Base-by-base conservation (phyloP, 1,140 invertebrate species). In the Musca vetustissima region DNA sequence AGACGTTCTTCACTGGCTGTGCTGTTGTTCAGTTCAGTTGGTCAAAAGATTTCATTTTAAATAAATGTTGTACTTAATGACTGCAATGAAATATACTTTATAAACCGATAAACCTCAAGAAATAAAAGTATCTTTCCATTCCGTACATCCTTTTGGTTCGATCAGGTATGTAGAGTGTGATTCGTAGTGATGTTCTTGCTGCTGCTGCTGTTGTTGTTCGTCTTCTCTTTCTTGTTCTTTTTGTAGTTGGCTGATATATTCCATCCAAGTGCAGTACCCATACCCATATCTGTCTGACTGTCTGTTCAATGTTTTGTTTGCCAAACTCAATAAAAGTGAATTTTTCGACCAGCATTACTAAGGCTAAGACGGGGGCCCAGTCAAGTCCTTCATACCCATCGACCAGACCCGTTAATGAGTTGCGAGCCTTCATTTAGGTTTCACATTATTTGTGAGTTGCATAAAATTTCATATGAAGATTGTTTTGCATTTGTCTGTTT, bases 11-110 rank as follows among this genome's bases (percentile, higher is more conserved):
- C 6, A 4, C 13, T 43, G 36, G 1, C 13, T 43, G 36, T 11
- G 11, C 1, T 43, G 36, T 2, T 19, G n/a, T 22, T 52, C 49
- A 19, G 49, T 52, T 22, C 55, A 32, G 24, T 32, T 21, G 49
- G 4, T 17, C 57, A 28, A 59, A 59, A 61, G 57, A 61, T 61
- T 61, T 61, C 57, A 61, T 28, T 61, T 61, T 36, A 61, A 61
- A 61, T 61, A 61, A 61, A 61, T 61, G 57, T 61, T 61, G 57
- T 61, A 61, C 57, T 61, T 61, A 61, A 61, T 61, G 57, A 61
- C 57, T 43, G 57, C 57, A 61, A 61, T 61, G 57, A 61, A 61
- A 61, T 61, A 43, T 61, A 61, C 57, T 61, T 61, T 61, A 61
- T 61, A 61, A 61, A 61, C 57, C 57, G 57, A 61, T 61, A 61